These are phyloP conservation scores for Lepidonotus clava DNA, from an alignment of 2,888 invertebrate genomes.

Conservation along the genomic window DNA sequence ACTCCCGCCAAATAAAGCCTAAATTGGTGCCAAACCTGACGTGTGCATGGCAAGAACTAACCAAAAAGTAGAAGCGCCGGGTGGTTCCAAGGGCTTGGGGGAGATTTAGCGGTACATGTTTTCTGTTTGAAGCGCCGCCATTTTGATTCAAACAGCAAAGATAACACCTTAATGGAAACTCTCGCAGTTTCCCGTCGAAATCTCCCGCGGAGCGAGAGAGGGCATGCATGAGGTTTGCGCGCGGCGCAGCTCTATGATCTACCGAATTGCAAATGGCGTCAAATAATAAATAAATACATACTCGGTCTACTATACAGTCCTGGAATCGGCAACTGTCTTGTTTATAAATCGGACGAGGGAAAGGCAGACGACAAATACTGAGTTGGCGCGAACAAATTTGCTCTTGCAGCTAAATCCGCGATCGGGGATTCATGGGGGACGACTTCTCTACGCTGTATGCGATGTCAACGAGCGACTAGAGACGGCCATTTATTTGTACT, in stretches of 20 bases:
- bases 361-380: conserved; percentile 1
- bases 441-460: not conserved
- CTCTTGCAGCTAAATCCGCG: conserved; percentile 7
- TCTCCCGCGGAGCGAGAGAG: not conserved
- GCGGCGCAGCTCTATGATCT: conserved; percentile 25
- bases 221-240: too few species aligned
- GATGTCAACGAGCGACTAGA: conserved; percentile 21
- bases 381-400: conserved; percentile 24
- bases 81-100: not conserved
- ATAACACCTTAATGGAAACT: not conserved
- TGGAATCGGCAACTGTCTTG: not conserved
- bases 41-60: not conserved
- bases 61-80: not conserved
- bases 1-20: conserved; percentile 5
- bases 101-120: not conserved
- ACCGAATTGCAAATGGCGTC: conserved; percentile 10
- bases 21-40: not conserved
- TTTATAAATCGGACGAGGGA: not conserved
- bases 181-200: conserved; percentile 24
- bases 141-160: not conserved
- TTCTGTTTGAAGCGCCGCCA: not conserved
- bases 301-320: not conserved
- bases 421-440: conserved; percentile 17
- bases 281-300: conserved; percentile 13
- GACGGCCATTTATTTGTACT: not conserved